Evolutionary conservation across 92 coral and sea anemone species (phyloP).

Genomic region (Anthopleura xanthogrammica): DNA sequence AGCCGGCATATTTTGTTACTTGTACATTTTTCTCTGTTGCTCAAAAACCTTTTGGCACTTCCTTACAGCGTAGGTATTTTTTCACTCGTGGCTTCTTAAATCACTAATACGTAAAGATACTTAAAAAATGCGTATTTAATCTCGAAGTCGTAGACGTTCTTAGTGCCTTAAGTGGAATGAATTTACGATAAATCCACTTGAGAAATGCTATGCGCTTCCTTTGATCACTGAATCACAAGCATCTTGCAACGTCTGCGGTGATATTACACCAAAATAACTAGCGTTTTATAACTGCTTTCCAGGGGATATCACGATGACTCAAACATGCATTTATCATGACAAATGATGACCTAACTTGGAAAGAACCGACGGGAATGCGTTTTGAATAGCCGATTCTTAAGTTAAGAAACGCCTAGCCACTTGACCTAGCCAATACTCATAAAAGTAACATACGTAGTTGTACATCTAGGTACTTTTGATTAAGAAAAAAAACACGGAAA

Average conservation of each 20-base stretch:
- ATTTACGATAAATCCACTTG: conserved; percentile 21
- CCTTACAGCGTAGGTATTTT: background rate
- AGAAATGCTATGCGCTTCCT: conserved; percentile 17
- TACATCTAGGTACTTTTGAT: background rate
- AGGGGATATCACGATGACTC: background rate
- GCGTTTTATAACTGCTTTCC: background rate
- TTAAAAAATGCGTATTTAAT: background rate
- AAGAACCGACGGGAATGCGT: conserved; percentile 19
- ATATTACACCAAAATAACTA: background rate
- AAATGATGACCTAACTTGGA: conserved; percentile 9
- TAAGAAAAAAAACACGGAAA: background rate
- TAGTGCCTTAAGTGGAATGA: background rate
- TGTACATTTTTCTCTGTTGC: background rate
- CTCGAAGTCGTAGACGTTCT: background rate
- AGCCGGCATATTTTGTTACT: background rate
- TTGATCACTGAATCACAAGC: conserved; percentile 12
- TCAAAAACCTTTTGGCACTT: background rate
- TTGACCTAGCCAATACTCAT: conserved; percentile 8
- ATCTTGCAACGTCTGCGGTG: background rate
- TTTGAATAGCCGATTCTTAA: conserved; percentile 13
- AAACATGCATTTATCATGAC: conserved; percentile 4
- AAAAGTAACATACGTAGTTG: background rate
- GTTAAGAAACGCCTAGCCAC: conserved; percentile 10
- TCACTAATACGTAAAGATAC: background rate
- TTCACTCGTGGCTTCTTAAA: background rate